Conservation (phyloP, 2,888 invertebrate species). For the Chalcis sispes region DNA sequence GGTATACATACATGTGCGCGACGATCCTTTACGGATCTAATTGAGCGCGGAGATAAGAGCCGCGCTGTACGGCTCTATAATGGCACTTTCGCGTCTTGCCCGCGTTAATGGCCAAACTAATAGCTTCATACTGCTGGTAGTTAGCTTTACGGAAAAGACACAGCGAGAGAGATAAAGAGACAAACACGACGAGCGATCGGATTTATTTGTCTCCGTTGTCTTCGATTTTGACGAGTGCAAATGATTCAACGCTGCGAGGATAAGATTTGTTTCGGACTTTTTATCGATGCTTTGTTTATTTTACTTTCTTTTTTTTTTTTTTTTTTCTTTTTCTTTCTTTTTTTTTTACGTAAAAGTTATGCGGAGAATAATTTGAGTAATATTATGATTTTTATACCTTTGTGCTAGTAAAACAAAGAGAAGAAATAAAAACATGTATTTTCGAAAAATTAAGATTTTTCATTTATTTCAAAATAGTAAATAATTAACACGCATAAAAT, state of each 20-base stretch:
- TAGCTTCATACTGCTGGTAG: constrained; percentile 68
- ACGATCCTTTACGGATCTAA: constrained; percentile 72
- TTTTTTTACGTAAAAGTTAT: too few species aligned
- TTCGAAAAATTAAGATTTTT: too few species aligned
- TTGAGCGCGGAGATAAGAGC: constrained; percentile 74
- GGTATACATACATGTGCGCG: constrained; percentile 64
- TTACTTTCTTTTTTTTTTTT: constrained; percentile 14
- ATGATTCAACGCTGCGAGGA: not conserved
- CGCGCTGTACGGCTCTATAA: constrained; percentile 65
- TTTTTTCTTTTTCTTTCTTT: not conserved
- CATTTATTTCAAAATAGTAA: too few species aligned
- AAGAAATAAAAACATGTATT: too few species aligned
- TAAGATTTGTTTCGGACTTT: too few species aligned
- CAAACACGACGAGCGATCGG: not conserved
- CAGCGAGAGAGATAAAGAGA: not conserved
- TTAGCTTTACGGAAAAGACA: not conserved
- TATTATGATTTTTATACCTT: too few species aligned
- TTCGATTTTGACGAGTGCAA: constrained; percentile 3
- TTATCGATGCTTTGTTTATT: not conserved
- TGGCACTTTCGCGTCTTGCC: constrained; percentile 66
- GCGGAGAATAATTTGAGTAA: too few species aligned
- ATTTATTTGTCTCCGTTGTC: not conserved
- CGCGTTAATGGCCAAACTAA: constrained; percentile 72
- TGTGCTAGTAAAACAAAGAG: too few species aligned
- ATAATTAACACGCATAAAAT: too few species aligned